phyloP scores from a whole-genome alignment of 1,140 invertebrate genomes.

The Drosophila sulfurigaster region DNA sequence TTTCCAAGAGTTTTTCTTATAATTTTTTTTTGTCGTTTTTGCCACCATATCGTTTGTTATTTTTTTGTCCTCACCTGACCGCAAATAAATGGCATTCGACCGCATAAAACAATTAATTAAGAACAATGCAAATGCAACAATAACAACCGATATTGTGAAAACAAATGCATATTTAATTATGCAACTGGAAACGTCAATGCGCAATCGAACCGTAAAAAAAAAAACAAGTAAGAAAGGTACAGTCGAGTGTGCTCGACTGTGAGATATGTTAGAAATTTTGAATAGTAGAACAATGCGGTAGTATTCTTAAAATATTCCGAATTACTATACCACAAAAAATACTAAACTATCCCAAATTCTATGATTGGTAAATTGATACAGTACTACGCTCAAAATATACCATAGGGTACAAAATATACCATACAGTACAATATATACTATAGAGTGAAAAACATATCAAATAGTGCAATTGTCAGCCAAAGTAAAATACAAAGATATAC shows the following conservation, averaged over 20 bases:
- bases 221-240: not conserved
- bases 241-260: not conserved
- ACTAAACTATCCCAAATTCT: too few species aligned
- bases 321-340: too few species aligned
- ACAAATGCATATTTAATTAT: conserved; percentile 80
- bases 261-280: not conserved
- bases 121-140: conserved; percentile 58
- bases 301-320: too few species aligned
- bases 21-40: too few species aligned
- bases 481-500: too few species aligned
- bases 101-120: conserved; percentile 70
- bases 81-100: conserved; percentile 50
- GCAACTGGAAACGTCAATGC: conserved; percentile 66
- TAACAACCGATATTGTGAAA: conserved; percentile 24
- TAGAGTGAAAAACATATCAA: too few species aligned
- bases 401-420: too few species aligned
- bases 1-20: not conserved
- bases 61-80: conserved; percentile 21
- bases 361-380: too few species aligned
- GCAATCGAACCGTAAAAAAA: conserved; percentile 12
- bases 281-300: too few species aligned
- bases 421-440: too few species aligned
- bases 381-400: too few species aligned
- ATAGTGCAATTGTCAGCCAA: too few species aligned
- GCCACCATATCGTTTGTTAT: not conserved